Percentiles rank a stretch among this genome's conserved stretches.
phyloP scores from a whole-genome alignment of 1,140 invertebrate genomes.

The Drosophila nigromelanica region DNA sequence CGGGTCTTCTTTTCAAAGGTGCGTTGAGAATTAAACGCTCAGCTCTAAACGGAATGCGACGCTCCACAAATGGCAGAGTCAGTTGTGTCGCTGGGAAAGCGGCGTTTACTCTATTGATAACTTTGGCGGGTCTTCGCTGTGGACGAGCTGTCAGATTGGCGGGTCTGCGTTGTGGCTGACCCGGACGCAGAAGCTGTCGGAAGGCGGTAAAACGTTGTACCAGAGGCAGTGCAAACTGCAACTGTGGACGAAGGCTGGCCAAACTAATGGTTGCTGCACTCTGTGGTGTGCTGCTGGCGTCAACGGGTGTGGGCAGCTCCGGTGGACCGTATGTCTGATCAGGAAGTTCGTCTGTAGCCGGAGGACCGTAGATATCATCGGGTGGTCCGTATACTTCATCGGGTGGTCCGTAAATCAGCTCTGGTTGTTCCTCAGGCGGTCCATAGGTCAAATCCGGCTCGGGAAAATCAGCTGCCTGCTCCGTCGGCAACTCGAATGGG shows the following conservation, averaged over 20 bases:
- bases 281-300: constrained; percentile 15
- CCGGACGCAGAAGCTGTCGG: constrained; percentile 39
- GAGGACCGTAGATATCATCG: constrained; percentile 26
- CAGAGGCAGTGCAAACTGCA: constrained; percentile 57
- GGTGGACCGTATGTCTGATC: constrained; percentile 32
- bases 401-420: constrained; percentile 44
- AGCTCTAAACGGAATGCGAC: constrained; percentile 61
- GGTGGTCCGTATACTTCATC: constrained; percentile 40
- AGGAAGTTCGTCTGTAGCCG: constrained; percentile 12
- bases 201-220: constrained; percentile 59
- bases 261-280: constrained; percentile 57
- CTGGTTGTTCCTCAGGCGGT: constrained; percentile 43
- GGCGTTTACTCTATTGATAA: constrained; percentile 40
- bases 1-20: constrained; percentile 44
- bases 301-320: constrained; percentile 27
- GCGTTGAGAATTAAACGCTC: constrained; percentile 58
- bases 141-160: constrained; percentile 49
- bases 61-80: constrained; percentile 62
- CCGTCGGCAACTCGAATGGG: constrained; percentile 71
- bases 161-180: constrained; percentile 46
- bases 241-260: constrained; percentile 59
- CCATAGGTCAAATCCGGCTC: constrained; percentile 60
- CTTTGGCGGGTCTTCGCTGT: constrained; percentile 39
- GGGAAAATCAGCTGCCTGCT: constrained; percentile 49
- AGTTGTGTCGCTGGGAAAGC: constrained; percentile 57